Evolutionary conservation across 2,797 vertebrate genomes (phyloP), one percentile per base, ranked within the genome.

Genomic region (Squalus acanthias): DNA sequence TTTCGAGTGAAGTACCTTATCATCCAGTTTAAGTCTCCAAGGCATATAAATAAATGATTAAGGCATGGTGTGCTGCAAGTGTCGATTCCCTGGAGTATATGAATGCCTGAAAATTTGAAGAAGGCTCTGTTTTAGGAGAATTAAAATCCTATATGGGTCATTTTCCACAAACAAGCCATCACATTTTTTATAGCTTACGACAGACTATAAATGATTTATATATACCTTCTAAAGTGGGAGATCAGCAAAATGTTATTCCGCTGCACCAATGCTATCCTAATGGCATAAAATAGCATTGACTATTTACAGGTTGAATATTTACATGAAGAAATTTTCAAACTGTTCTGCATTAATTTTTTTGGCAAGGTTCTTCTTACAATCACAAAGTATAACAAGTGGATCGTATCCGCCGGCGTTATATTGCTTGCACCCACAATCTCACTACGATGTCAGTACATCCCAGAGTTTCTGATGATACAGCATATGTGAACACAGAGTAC

Each of bases 41-140:
- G 92, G 65, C 39, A 69, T 39, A 69, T 67, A 69, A 39, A 95
- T 95, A 72, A 95, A 95, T 95, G 39, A 95, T 95, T 74, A 95
- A 95, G 57, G 53, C 70, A 33, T 95, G 70, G 24, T 95, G 50
- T 26, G 70, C 46, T 29, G 69, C 29, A 95, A 53, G 50, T 53
- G 50, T 74, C 17, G 24, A 95, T 95, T 74, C 12, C 9, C 70
- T 76, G 13, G 12, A 57, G 29, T 53, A 29, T 57, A 53, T 17
- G 50, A 57, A 74, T 74, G 29, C 69, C 26, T 95, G 57, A 74
- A 74, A 57, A 57, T 57, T 95, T n/a, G 3, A 95, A 70, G n/a
- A 50, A 50, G 65, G 65, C 10, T 63, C 53, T 5, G 53, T 50
- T 70, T 9, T 12, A 95, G 60, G 29, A n/a, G 93, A 95, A 70